Percentiles rank a stretch among this genome's conserved stretches.
Evolutionary conservation across 2,113 vertebrate genomes (phyloP).

Genomic region (Urocynchramus pylzowi): DNA sequence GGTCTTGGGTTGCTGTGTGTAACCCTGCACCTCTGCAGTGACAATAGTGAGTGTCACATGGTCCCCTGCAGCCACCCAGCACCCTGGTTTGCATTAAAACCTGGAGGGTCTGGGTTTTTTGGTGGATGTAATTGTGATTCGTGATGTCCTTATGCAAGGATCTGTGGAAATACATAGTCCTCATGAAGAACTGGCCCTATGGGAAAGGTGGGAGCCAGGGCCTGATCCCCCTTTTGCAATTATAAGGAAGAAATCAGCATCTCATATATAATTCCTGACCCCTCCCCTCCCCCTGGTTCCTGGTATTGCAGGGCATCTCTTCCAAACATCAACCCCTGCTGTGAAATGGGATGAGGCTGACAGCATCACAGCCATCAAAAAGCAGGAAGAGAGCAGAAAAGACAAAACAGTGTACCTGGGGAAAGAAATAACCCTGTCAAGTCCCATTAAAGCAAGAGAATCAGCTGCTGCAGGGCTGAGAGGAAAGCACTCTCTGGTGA

Average conservation of each 20-base stretch:
- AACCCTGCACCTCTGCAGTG: background rate
- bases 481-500: background rate
- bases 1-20: fast-evolving
- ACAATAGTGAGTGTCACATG: fast-evolving
- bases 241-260: background rate
- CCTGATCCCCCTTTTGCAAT: background rate
- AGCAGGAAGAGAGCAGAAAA: background rate
- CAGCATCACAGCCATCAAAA: background rate
- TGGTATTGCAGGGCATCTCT: background rate
- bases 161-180: background rate
- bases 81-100: background rate
- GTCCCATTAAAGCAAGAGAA: background rate
- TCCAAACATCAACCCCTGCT: background rate
- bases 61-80: background rate
- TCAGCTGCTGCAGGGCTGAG: background rate
- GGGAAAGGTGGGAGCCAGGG: background rate
- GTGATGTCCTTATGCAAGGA: background rate
- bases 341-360: background rate
- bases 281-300: fast-evolving
- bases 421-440: background rate
- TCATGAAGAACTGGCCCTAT: background rate
- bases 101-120: background rate
- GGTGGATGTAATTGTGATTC: background rate
- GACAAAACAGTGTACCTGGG: background rate
- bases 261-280: fast-evolving